Evolutionary conservation across 2,113 vertebrate genomes (phyloP).

Genomic region (Amphilophus citrinellus): DNA sequence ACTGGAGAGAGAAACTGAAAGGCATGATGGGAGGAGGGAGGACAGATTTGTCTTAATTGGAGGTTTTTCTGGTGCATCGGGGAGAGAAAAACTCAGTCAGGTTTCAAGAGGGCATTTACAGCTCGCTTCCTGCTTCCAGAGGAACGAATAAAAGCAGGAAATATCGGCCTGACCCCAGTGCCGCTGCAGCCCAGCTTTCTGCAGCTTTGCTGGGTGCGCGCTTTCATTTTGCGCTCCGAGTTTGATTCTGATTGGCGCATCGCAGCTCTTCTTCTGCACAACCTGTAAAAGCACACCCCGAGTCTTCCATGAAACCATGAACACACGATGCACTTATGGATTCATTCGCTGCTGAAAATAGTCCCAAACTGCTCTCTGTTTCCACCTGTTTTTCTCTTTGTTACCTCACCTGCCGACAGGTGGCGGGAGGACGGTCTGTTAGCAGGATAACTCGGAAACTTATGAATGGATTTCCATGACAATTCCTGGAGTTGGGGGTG

Average conservation of each 20-base stretch:
- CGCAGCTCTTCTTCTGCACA: background rate
- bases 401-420: background rate
- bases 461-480: too few species aligned
- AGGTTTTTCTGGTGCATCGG: constrained; percentile 22
- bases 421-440: too few species aligned
- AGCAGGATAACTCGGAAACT: too few species aligned
- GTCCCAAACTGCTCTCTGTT: background rate
- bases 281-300: background rate
- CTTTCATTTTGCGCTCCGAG: background rate
- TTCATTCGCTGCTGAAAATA: background rate
- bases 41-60: constrained; percentile 14
- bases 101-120: constrained; percentile 65
- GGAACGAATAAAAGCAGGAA: constrained; percentile 56
- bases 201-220: background rate
- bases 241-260: background rate
- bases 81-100: constrained; percentile 50
- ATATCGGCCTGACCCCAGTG: constrained; percentile 27
- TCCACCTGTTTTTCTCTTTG: background rate
- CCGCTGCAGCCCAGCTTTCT: constrained; percentile 43
- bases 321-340: background rate
- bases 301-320: background rate
- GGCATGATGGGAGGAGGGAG: constrained; percentile 55
- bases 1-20: constrained; percentile 14
- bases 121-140: constrained; percentile 61
- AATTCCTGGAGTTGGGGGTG: too few species aligned